phyloP scores from a whole-genome alignment of 1,140 invertebrate species.

The Sinella curviseta region DNA sequence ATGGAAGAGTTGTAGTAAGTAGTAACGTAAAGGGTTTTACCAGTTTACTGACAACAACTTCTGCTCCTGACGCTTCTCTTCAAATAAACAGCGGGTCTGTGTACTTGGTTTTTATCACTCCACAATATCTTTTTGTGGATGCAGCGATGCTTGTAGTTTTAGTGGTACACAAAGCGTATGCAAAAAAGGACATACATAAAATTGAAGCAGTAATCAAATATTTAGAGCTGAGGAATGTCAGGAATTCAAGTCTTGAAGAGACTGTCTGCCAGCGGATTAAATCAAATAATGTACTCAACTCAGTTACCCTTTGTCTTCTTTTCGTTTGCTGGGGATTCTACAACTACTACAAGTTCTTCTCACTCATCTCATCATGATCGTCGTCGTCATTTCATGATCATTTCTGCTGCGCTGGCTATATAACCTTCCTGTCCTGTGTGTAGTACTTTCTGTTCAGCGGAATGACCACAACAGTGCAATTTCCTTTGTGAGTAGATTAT shows the following conservation, averaged over 20 bases:
- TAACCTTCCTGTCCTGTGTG: neutral
- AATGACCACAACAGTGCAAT: neutral
- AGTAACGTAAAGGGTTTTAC: no score
- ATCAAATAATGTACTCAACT: conserved; percentile 25
- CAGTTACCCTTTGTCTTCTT: conserved; percentile 11
- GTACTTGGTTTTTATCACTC: neutral
- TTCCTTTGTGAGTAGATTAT: neutral
- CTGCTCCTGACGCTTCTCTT: neutral
- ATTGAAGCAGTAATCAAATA: conserved; percentile 26
- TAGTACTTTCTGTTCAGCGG: neutral
- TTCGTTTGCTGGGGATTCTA: neutral
- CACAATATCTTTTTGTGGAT: conserved; percentile 17
- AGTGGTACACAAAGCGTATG: neutral
- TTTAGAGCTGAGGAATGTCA: conserved; percentile 23
- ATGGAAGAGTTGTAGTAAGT: no score
- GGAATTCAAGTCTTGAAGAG: conserved; percentile 19
- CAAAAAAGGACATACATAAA: conserved; percentile 22
- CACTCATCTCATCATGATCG: no score
- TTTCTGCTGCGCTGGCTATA: no score
- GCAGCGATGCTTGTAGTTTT: neutral
- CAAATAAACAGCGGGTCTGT: neutral
- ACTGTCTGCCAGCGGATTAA: conserved; percentile 24
- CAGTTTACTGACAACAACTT: neutral
- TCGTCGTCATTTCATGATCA: no score
- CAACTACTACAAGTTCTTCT: neutral